Conservation (phyloP, 2,113 vertebrate genomes). For the Strix aluco region DNA sequence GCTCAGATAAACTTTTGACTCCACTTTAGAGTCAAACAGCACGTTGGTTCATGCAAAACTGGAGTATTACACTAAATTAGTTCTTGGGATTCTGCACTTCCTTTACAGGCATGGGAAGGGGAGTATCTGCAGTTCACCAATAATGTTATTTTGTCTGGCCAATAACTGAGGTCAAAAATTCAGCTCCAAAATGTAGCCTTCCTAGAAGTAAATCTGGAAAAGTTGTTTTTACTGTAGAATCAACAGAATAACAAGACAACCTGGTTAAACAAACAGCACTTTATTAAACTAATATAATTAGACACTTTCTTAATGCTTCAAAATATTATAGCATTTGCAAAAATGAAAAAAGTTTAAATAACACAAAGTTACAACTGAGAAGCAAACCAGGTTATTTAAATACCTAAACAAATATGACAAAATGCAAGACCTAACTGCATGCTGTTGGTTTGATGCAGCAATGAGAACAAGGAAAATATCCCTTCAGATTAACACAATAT, state of each 20-base stretch:
- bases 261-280: conserved; percentile 24
- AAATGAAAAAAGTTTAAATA: conserved; percentile 14
- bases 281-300: conserved; percentile 26
- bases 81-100: background rate
- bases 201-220: background rate
- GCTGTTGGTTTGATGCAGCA: background rate
- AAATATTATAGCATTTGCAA: background rate
- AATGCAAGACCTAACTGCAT: background rate
- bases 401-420: background rate
- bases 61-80: background rate
- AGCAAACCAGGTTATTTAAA: background rate
- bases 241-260: background rate
- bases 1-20: background rate
- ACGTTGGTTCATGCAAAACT: background rate
- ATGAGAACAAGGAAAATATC: background rate
- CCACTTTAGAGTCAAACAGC: background rate
- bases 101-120: background rate
- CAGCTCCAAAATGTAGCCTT: background rate
- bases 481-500: background rate
- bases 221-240: background rate
- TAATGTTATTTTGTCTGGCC: too few relatives aligned
- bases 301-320: background rate
- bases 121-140: background rate
- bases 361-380: background rate
- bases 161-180: background rate